A percentile compares a stretch with the other conserved stretches of the same genome.
Evolutionary conservation across 2,113 vertebrate genomes (phyloP).

Genomic region (Tychaedon coryphoeus): DNA sequence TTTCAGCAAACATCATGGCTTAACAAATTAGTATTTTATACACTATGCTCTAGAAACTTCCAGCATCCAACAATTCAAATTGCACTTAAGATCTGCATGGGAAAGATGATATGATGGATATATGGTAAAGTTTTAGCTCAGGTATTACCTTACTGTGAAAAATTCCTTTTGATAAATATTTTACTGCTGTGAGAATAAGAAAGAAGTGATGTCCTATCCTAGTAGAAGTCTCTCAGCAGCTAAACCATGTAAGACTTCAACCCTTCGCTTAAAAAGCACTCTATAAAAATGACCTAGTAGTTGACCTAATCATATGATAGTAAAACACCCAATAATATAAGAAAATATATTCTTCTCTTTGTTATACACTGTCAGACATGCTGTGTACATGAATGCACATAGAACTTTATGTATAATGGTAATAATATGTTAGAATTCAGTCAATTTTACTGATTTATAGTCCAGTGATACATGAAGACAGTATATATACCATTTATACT

Average conservation of each 20-base stretch:
- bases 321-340: neutral
- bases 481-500: neutral
- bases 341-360: neutral
- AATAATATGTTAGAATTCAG: neutral
- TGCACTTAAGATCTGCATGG: neutral
- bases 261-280: neutral
- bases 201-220: neutral
- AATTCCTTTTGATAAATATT: neutral
- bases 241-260: neutral
- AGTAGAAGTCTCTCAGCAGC: neutral
- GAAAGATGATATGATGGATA: neutral
- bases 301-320: neutral
- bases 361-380: accelerated
- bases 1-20: neutral
- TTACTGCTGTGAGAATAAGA: neutral
- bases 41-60: neutral
- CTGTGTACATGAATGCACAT: neutral
- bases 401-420: neutral
- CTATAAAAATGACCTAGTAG: neutral
- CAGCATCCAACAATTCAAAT: neutral
- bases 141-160: neutral
- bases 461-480: neutral
- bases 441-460: neutral
- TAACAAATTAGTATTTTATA: neutral
- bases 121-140: neutral